These are phyloP conservation scores for Progne subis DNA, from an alignment of 2,113 vertebrate species.

Conservation along the genomic window DNA sequence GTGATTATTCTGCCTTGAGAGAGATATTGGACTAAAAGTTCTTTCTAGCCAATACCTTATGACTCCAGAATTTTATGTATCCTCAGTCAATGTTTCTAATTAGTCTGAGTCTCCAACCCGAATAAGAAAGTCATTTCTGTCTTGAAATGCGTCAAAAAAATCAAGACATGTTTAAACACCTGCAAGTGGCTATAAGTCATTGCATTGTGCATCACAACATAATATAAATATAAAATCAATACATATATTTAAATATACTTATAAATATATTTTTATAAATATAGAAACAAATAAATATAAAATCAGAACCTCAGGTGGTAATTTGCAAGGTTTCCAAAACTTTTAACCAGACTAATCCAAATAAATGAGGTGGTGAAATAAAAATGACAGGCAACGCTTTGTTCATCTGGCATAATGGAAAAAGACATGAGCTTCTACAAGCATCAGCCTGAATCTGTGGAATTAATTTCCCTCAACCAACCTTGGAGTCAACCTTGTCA, in stretches of 20 bases:
- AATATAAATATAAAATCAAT: neutral
- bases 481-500: neutral
- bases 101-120: neutral
- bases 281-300: neutral
- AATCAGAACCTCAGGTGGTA: neutral
- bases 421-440: neutral
- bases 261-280: neutral
- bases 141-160: neutral
- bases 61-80: neutral
- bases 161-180: neutral
- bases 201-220: neutral
- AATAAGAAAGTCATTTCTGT: neutral
- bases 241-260: neutral
- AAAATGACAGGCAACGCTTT: neutral
- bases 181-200: neutral
- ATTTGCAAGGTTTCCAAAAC: neutral
- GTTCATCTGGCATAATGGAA: constrained; percentile 17
- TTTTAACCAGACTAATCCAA: neutral
- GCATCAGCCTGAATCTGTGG: neutral
- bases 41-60: neutral
- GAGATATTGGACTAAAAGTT: neutral
- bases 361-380: neutral
- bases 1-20: neutral
- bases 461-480: neutral
- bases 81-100: neutral